A percentile compares a stretch with the other conserved stretches of the same genome.
Conservation (phyloP, 2,888 invertebrate species). For the Heliconius cydno region DNA sequence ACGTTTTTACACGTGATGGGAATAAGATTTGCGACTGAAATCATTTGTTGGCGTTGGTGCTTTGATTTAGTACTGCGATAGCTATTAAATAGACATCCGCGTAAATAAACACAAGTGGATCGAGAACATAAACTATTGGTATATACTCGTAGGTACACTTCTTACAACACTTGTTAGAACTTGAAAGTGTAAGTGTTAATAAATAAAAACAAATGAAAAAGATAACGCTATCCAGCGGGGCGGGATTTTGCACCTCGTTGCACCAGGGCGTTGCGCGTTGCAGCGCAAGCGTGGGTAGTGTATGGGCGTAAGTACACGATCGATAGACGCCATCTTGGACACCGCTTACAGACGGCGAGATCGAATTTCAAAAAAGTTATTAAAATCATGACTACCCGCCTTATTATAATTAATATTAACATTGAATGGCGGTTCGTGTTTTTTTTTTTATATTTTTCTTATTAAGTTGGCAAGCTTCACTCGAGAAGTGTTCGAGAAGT, state of each 20-base stretch:
- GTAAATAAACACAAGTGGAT: slow-evolving; percentile 15
- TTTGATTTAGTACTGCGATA: slow-evolving; percentile 49
- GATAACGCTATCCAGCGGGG: slow-evolving; percentile 41
- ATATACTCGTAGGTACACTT: neutral
- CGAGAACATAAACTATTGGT: slow-evolving; percentile 1
- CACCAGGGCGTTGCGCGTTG: slow-evolving; percentile 72
- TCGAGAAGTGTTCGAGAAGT: neutral
- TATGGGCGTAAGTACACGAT: slow-evolving; percentile 73
- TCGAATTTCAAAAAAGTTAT: slow-evolving; percentile 46
- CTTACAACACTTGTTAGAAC: slow-evolving; percentile 3
- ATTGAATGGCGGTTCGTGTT: neutral
- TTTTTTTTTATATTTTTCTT: neutral
- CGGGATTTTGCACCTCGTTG: slow-evolving; percentile 49
- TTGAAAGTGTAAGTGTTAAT: slow-evolving; percentile 23
- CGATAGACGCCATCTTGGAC: slow-evolving; percentile 80
- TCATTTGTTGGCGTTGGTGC: slow-evolving; percentile 55
- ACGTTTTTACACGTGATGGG: slow-evolving; percentile 56
- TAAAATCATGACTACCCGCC: slow-evolving; percentile 28
- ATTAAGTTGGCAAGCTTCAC: neutral
- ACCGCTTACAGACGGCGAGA: slow-evolving; percentile 58
- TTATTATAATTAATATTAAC: slow-evolving; percentile 18
- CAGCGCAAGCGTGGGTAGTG: slow-evolving; percentile 76
- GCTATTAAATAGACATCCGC: slow-evolving; percentile 38
- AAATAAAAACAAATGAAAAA: slow-evolving; percentile 32
- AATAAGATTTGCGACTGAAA: slow-evolving; percentile 63